Evolutionary conservation across 2,113 vertebrate genomes (phyloP), one percentile per base, ranked within the genome.

Genomic region (Recurvirostra avosetta): DNA sequence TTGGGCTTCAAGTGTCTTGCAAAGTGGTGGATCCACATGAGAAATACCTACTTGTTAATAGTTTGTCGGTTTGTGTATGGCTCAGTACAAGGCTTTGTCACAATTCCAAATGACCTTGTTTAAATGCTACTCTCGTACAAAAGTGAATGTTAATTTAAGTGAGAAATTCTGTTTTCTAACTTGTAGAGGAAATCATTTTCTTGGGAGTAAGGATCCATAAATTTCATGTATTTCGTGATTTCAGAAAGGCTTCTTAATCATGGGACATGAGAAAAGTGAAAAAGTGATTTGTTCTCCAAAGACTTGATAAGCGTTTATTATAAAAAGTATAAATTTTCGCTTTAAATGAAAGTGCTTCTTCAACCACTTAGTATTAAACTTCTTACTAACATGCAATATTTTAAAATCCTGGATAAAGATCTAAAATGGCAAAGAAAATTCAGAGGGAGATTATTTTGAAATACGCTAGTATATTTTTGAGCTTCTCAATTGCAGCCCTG

Each of bases 131-230:
- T 90, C 72, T 97, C 12, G 27, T 97, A 92, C 93, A 97, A 79
- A 97, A 97, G 88, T 95, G 93, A 92, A 90, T 96, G 90, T 97
- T 97, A 70, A 65, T 92, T 97, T 94, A 95, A 94, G 84, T 95
- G 88, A 96, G 97, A 94, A 96, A 85, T 80, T 91, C 55, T 96
- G 95, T 88, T 96, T 95, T 91, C 82, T 92, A 67, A 91, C 90
- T 92, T 95, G 77, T 68, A 55, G 75, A 94, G 88, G 84, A 96
- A 90, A 4, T 77, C 5, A 76, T 96, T 97, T 97, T 94, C 93
- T 93, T 95, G 90, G 66, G 91, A 98, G 81, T 91, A 93, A 92
- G 87, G 93, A 94, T 97, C 72, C 72, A 6, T 86, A 90, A 72
- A 32, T 73, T 85, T 84, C 56, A 56, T 32, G 18, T 92, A 43